Conservation (phyloP, 1,140 invertebrate genomes). For the Brachionus calyciflorus region DNA sequence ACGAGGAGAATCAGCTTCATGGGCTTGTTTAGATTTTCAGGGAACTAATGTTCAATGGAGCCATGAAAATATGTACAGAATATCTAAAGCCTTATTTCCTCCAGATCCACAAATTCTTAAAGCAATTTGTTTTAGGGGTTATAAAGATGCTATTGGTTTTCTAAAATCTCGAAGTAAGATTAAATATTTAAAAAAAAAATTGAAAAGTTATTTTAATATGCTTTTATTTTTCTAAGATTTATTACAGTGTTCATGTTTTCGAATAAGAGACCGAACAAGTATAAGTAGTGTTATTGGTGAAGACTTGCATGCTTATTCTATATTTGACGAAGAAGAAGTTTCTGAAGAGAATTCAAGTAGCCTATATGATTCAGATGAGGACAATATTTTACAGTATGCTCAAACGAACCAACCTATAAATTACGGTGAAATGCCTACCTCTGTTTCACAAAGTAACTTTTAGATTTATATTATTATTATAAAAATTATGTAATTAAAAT, state of each 20-base stretch:
- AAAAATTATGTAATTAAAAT: not conserved
- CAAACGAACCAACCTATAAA: conserved; percentile 16
- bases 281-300: conserved; percentile 42
- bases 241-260: conserved; percentile 17
- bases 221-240: conserved; percentile 28
- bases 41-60: conserved; percentile 40
- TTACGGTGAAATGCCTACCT: conserved; percentile 32
- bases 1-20: conserved; percentile 49
- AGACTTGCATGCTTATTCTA: conserved; percentile 42
- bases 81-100: conserved; percentile 40
- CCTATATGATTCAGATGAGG: conserved; percentile 24
- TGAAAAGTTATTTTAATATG: not conserved
- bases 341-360: not conserved
- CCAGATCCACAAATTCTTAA: conserved; percentile 34
- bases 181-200: not conserved
- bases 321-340: not conserved
- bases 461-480: too few relatives aligned
- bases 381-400: conserved; percentile 20
- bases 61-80: conserved; percentile 43
- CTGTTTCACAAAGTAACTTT: not conserved
- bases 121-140: conserved; percentile 42
- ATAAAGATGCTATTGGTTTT: conserved; percentile 42
- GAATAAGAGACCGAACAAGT: conserved; percentile 23
- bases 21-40: conserved; percentile 1
- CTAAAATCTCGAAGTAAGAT: conserved; percentile 41